phyloP scores from a whole-genome alignment of 2,797 vertebrate species.

The Chiroxiphia lanceolata region DNA sequence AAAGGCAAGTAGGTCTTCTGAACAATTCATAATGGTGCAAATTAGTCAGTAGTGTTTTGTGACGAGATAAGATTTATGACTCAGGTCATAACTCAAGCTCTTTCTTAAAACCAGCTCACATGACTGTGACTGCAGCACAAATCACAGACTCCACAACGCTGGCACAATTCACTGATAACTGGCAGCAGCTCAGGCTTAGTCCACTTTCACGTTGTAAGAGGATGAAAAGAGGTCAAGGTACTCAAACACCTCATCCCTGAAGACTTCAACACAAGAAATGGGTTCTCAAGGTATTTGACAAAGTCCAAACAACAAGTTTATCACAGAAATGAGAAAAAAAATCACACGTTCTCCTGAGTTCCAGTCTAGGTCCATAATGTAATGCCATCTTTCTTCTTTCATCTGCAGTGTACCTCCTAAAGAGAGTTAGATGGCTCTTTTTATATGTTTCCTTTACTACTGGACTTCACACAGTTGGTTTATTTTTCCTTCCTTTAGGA shows the following conservation, averaged over 20 bases:
- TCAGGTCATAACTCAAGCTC: background rate
- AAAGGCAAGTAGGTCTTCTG: background rate
- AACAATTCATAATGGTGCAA: background rate
- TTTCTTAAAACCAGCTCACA: background rate
- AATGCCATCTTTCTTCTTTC: background rate
- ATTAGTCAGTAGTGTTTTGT: background rate
- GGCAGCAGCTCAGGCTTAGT: background rate
- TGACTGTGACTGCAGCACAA: background rate
- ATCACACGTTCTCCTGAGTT: background rate
- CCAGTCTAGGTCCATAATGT: background rate
- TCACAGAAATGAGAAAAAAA: background rate
- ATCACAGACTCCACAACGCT: background rate
- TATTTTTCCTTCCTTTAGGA: background rate
- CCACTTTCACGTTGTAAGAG: rapidly evolving
- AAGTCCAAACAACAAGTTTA: background rate
- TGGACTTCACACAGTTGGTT: background rate
- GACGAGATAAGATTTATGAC: background rate
- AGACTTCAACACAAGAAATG: background rate
- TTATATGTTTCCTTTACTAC: background rate
- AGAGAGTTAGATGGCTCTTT: background rate
- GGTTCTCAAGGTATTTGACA: background rate
- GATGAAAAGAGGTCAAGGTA: background rate
- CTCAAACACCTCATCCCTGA: background rate
- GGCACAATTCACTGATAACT: background rate
- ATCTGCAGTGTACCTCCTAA: background rate